Percentiles rank a stretch among this genome's conserved stretches.
Evolutionary conservation across 64 coral and sea anemone genomes (phyloP).

Genomic region (Hydrozoanthus tunicans): DNA sequence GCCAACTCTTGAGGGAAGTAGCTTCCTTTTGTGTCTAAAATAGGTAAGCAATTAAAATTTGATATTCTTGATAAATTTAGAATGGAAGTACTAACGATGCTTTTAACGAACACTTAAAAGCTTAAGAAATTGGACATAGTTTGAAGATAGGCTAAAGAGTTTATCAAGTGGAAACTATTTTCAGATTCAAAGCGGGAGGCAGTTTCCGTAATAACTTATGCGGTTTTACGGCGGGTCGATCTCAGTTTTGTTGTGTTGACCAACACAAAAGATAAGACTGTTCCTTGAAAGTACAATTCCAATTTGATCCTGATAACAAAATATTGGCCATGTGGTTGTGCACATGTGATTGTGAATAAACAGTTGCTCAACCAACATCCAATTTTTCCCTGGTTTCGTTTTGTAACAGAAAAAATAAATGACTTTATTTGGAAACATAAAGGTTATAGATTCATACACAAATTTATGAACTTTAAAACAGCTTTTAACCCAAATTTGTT

Average conservation of each 20-base stretch:
- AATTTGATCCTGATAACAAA: background rate
- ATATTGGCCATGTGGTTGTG: background rate
- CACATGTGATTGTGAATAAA: too few relatives aligned
- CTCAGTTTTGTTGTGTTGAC: background rate
- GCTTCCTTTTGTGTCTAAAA: slow-evolving; percentile 1
- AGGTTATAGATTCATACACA: too few relatives aligned
- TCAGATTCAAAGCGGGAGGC: background rate
- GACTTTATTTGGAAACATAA: too few relatives aligned
- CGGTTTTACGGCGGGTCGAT: background rate
- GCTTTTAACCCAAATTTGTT: too few relatives aligned
- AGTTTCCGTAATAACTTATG: background rate
- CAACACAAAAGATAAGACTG: background rate
- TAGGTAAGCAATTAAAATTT: background rate
- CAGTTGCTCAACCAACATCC: too few relatives aligned
- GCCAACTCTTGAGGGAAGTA: slow-evolving; percentile 20
- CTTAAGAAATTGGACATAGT: background rate
- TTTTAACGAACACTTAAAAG: slow-evolving; percentile 37
- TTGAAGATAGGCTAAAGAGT: slow-evolving; percentile 35
- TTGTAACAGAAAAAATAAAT: too few relatives aligned
- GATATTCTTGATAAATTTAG: slow-evolving; percentile 28
- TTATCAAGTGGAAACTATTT: slow-evolving; percentile 7
- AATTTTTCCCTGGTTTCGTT: too few relatives aligned
- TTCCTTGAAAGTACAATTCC: too few relatives aligned
- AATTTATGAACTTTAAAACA: too few relatives aligned
- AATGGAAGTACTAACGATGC: slow-evolving; percentile 23